These are phyloP conservation scores for Boulengeromyrus knoepffleri DNA, from an alignment of 2,113 vertebrate genomes.

Conservation along the genomic window DNA sequence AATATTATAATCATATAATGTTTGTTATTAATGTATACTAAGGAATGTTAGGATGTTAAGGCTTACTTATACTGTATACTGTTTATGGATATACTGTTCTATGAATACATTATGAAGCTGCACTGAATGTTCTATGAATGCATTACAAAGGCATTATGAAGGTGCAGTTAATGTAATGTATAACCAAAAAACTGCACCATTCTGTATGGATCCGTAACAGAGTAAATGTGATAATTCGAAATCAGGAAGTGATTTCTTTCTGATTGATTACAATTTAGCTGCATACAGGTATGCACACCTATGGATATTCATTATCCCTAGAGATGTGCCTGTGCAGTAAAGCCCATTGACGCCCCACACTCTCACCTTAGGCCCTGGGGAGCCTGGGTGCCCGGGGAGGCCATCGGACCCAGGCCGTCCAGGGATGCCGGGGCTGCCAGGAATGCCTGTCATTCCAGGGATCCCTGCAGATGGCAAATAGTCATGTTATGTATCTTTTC, in stretches of 20 bases:
- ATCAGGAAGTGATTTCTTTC: neutral
- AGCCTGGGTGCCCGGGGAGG: slow-evolving; percentile 72
- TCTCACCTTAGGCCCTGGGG: slow-evolving; percentile 76
- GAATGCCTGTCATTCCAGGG: slow-evolving; percentile 69
- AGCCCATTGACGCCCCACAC: neutral
- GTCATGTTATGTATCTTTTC: neutral
- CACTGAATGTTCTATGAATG: neutral
- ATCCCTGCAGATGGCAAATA: slow-evolving; percentile 63
- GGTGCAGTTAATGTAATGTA: neutral
- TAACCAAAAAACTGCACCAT: neutral
- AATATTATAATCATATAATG: neutral
- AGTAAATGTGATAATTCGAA: neutral
- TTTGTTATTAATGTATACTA: neutral
- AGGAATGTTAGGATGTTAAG: neutral
- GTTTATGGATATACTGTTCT: neutral
- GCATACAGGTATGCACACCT: neutral
- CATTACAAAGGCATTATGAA: neutral
- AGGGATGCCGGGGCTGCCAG: slow-evolving; percentile 69
- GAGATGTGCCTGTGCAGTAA: neutral
- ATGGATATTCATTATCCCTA: neutral
- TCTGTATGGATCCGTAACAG: neutral
- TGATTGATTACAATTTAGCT: neutral
- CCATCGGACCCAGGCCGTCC: slow-evolving; percentile 82
- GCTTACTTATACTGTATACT: neutral
- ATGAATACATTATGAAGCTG: neutral